These are phyloP conservation scores for Cricetomys ansorgei DNA, from an alignment of 2,113 vertebrate genomes.

Conservation along the genomic window DNA sequence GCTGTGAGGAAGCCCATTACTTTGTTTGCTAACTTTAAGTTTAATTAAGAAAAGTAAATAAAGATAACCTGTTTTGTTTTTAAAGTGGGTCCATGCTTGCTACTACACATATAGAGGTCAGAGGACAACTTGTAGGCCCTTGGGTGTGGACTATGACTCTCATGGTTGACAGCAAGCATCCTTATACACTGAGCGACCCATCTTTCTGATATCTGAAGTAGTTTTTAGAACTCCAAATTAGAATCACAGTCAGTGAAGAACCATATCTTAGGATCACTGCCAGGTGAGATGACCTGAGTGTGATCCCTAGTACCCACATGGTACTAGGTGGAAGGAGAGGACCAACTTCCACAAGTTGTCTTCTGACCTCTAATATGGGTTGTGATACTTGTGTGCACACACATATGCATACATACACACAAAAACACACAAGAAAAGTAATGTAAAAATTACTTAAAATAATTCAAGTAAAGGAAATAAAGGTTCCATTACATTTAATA, in stretches of 20 bases:
- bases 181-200: not conserved
- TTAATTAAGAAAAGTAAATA: not conserved
- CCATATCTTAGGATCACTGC: not conserved
- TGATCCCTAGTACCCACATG: not conserved
- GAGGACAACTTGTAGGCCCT: not conserved
- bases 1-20: not conserved
- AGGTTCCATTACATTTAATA: not conserved
- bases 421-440: not conserved
- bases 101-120: not conserved
- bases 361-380: not conserved
- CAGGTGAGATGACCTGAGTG: not conserved
- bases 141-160: not conserved
- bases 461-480: not conserved
- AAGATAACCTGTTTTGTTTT: not conserved
- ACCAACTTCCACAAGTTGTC: not conserved
- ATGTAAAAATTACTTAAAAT: not conserved
- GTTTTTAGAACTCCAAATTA: not conserved
- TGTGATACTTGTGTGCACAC: not conserved
- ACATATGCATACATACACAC: not conserved
- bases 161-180: not conserved
- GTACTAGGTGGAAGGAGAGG: not conserved
- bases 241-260: not conserved
- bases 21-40: not conserved
- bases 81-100: not conserved
- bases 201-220: not conserved